phyloP scores from a whole-genome alignment of 2,888 invertebrate genomes.

The Bombylius discolor region DNA sequence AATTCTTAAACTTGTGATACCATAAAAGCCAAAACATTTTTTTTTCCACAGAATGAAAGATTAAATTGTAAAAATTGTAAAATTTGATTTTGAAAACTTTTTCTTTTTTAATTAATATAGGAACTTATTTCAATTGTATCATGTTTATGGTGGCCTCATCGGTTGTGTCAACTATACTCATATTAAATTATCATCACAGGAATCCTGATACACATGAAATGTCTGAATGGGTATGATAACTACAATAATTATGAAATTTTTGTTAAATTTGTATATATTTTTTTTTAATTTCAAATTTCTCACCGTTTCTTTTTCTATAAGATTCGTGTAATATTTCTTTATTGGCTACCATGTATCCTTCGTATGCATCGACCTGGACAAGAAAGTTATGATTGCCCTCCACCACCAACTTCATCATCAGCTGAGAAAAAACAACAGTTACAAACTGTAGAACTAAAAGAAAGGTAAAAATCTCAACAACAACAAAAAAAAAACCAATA shows the following conservation, averaged over 20 bases:
- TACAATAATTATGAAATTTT: constrained; percentile 1
- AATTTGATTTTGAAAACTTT: background rate
- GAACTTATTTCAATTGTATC: constrained; percentile 97
- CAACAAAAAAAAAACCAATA: no score
- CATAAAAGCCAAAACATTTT: no score
- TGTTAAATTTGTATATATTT: constrained; percentile 12
- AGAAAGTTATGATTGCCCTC: constrained; percentile 38
- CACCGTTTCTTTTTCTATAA: constrained; percentile 24
- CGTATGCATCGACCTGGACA: constrained; percentile 75
- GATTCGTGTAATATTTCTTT: constrained; percentile 85
- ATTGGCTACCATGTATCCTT: constrained; percentile 94
- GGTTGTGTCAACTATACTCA: constrained; percentile 93
- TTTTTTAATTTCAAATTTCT: background rate
- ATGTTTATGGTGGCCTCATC: constrained; percentile 99
- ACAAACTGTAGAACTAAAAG: constrained; percentile 75
- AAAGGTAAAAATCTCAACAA: constrained; percentile 38
- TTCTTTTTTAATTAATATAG: constrained; percentile 46
- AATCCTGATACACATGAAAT: constrained; percentile 94
- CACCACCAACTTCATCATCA: constrained; percentile 49
- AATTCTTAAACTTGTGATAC: no score
- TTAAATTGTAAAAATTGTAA: no score
- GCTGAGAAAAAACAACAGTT: constrained; percentile 46
- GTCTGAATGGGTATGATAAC: constrained; percentile 80
- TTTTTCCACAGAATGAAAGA: no score
- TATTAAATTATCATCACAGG: constrained; percentile 95